Base-by-base conservation (phyloP, 92 coral and sea anemone genomes). In the Siderastrea radians region DNA sequence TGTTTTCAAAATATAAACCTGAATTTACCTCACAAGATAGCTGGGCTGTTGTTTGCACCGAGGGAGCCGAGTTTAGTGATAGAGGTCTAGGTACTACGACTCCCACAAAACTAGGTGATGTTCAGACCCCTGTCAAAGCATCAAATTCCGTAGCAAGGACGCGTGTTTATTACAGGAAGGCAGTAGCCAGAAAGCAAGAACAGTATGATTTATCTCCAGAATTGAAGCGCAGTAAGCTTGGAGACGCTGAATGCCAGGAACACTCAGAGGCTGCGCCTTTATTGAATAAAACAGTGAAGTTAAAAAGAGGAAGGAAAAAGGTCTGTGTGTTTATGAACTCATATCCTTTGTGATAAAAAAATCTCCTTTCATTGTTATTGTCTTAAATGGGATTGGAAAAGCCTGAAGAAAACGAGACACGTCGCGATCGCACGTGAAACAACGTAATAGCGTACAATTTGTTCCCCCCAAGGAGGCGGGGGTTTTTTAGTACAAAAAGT, bases 111-210 rank as follows among this genome's bases (percentile, higher is more conserved):
- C 14, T 51, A 63, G 49, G 11, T 7, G 73, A 64, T 11, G 2
- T 5, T 4, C 55, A 16, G 10, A 64, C 8, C 3, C 49, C 73
- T 0, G 59, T 2, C 16, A 43, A 16, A 10, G 16, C 68, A 14
- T 10, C 74, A 79, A 61, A 47, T 49, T 50, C 19, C 48, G 84
- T 61, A 14, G 84, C 84, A 46, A 79, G 84, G 59, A 79, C 71
- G 48, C 58, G 84, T 5, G 60, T 64, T 6, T 79, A 79, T 43
- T 10, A 63, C 13, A 3, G 84, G 73, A 79, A 63, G 47, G 16
- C 84, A 26, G 46, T 19, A 16, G 4, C n/a, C 16, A 63, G n/a
- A 10, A 65, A 47, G 47, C 55, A 47, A 63, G 49, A 62, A 44
- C 47, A 68, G 45, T 5, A 68, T 10, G 73, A 68, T 6, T 10